Conservation (phyloP, 2,888 invertebrate genomes). For the Drosophila monieri region DNA sequence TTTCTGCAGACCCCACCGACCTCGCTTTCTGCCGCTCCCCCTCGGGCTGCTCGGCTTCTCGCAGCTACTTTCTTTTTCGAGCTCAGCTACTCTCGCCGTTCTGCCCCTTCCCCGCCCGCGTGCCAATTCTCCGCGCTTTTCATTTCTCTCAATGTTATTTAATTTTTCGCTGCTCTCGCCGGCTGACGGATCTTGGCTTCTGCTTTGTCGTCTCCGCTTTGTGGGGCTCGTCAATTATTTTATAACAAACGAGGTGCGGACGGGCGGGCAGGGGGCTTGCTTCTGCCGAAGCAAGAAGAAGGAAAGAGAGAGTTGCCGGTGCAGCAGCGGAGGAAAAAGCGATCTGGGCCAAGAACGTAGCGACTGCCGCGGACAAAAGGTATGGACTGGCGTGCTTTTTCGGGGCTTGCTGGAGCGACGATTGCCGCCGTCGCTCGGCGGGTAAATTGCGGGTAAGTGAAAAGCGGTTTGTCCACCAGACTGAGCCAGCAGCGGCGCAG, state of each 20-base stretch:
- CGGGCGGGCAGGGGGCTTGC: neutral
- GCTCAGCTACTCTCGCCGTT: slow-evolving; percentile 13
- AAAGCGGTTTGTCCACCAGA: slow-evolving; percentile 43
- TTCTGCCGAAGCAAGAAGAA: neutral
- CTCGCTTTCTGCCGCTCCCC: neutral
- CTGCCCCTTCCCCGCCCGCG: slow-evolving; percentile 8
- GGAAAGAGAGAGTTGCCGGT: slow-evolving; percentile 8
- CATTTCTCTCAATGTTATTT: slow-evolving; percentile 54
- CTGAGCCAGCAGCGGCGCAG: neutral
- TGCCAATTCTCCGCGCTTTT: slow-evolving; percentile 53
- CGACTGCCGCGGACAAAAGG: slow-evolving; percentile 36
- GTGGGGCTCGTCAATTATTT: slow-evolving; percentile 72
- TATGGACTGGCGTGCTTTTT: slow-evolving; percentile 7
- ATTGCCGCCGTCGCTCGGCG: slow-evolving; percentile 35
- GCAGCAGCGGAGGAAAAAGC: slow-evolving; percentile 31
- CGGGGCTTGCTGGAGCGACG: slow-evolving; percentile 37
- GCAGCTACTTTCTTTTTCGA: slow-evolving; percentile 68
- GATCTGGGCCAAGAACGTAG: slow-evolving; percentile 72
- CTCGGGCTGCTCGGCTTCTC: slow-evolving; percentile 1
- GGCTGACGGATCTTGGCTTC: slow-evolving; percentile 49
- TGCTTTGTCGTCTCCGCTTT: slow-evolving; percentile 59
- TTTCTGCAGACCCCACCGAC: neutral
- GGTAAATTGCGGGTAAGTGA: slow-evolving; percentile 47
- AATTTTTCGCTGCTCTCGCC: slow-evolving; percentile 51
- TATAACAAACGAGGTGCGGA: slow-evolving; percentile 61